Conservation (phyloP, 2,113 vertebrate species). For the Castor canadensis region DNA sequence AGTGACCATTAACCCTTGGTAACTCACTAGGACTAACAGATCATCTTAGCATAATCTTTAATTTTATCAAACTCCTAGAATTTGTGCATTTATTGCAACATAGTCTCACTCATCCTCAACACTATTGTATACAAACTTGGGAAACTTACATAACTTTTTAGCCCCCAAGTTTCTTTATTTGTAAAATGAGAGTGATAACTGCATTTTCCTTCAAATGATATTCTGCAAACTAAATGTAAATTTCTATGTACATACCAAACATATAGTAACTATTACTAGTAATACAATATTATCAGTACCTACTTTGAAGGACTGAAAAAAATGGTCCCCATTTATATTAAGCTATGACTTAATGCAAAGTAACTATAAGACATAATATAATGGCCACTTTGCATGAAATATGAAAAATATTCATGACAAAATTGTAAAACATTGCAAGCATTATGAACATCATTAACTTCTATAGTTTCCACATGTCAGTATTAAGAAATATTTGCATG, state of each 20-base stretch:
- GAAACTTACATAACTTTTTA: neutral
- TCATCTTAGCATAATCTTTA: no score
- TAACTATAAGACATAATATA: neutral
- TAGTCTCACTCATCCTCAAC: neutral
- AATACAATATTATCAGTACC: neutral
- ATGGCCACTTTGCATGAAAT: neutral
- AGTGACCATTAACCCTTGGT: neutral
- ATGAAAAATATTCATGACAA: neutral
- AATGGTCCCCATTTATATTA: neutral
- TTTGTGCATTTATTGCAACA: neutral
- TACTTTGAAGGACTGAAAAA: neutral
- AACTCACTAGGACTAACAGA: no score
- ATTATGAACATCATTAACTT: conserved; percentile 5
- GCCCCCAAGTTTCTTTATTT: neutral
- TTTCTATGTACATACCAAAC: neutral
- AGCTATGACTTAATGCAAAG: conserved; percentile 1
- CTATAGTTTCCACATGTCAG: neutral
- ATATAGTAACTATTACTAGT: neutral
- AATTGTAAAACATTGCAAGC: neutral
- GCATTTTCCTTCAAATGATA: neutral
- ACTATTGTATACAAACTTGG: neutral
- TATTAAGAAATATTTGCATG: neutral
- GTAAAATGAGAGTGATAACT: neutral
- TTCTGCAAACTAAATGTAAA: neutral
- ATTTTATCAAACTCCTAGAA: neutral